Evolutionary conservation across 2,797 vertebrate genomes (phyloP).

Genomic region (Propithecus deckenii): DNA sequence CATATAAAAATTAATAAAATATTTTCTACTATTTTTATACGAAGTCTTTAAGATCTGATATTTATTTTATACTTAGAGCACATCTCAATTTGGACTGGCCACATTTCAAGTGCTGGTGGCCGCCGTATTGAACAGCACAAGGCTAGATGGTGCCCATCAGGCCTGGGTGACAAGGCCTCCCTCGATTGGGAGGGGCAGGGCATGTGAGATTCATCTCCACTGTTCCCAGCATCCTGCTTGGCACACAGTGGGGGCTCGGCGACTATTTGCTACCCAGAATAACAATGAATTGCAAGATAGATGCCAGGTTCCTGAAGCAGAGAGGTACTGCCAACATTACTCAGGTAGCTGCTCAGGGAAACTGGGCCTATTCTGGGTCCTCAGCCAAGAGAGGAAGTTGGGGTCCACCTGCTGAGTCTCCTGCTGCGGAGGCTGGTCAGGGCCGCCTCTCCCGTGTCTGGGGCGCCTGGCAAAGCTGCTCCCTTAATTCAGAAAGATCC

Average conservation of each 20-base stretch:
- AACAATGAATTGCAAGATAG: neutral
- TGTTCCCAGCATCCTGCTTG: neutral
- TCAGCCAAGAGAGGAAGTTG: neutral
- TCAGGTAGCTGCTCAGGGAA: neutral
- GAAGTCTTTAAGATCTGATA: neutral
- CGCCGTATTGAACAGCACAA: neutral
- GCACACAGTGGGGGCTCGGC: neutral
- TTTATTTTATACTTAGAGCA: neutral
- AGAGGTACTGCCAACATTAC: neutral
- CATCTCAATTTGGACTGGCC: neutral
- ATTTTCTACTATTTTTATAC: neutral
- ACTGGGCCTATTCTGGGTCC: neutral
- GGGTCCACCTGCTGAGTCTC: neutral
- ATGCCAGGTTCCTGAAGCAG: neutral
- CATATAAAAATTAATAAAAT: neutral
- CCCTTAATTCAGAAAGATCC: slow-evolving; percentile 80
- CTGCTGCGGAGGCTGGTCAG: neutral
- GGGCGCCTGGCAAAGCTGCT: slow-evolving; percentile 81
- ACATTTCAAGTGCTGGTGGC: neutral
- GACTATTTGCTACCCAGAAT: neutral
- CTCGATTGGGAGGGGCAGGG: neutral
- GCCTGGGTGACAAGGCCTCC: neutral
- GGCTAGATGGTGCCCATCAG: neutral
- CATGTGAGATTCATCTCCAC: neutral
- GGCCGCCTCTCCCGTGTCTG: slow-evolving; percentile 54